Evolutionary conservation across 2,888 invertebrate species (phyloP).

Genomic region (Sinodicranocentrus sp.): DNA sequence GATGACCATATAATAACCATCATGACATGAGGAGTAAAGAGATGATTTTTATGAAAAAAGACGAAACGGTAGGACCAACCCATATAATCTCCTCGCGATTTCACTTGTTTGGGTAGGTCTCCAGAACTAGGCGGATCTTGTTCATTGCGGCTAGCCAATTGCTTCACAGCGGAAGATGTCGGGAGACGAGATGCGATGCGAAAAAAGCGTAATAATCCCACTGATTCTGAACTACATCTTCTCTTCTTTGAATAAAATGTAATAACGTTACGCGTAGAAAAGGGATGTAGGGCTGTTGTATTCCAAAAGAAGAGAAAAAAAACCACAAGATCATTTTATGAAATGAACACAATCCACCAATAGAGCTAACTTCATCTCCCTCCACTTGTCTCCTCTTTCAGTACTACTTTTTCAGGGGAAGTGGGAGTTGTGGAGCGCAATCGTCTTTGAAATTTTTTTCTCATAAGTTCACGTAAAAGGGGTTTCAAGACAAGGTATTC

Average conservation of each 20-base stretch:
- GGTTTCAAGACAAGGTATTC: no score
- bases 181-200: background rate
- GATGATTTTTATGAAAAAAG: background rate
- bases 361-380: slow-evolving; percentile 45
- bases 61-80: slow-evolving; percentile 17
- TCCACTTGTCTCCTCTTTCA: background rate
- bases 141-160: slow-evolving; percentile 33
- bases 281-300: background rate
- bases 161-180: slow-evolving; percentile 27
- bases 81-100: background rate
- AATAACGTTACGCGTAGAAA: background rate
- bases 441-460: no score
- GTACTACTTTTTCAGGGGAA: no score
- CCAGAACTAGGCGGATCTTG: slow-evolving; percentile 47
- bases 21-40: no score
- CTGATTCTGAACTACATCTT: background rate
- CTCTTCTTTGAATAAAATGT: no score
- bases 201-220: background rate
- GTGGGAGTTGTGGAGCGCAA: no score
- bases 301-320: background rate
- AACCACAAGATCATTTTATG: slow-evolving; percentile 27
- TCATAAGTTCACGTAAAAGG: no score
- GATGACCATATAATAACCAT: no score
- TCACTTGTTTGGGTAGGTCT: slow-evolving; percentile 16
- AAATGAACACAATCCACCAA: slow-evolving; percentile 45